A percentile compares a stretch with the other conserved stretches of the same genome.
Evolutionary conservation across 2,797 vertebrate species (phyloP).

Genomic region (Labeo calbasu): DNA sequence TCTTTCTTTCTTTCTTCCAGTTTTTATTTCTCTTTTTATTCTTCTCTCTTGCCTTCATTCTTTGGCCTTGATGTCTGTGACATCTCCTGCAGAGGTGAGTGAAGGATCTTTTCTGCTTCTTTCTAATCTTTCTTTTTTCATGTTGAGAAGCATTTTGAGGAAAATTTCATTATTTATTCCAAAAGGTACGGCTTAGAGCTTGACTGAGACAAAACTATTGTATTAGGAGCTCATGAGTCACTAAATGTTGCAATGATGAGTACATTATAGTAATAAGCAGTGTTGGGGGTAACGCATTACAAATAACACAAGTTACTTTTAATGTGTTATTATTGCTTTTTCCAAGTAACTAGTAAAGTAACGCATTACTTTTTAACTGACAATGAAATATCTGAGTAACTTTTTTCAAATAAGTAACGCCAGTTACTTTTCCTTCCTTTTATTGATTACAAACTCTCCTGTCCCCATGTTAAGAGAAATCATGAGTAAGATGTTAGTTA

Average conservation of each 20-base stretch:
- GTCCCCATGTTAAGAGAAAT: too few relatives aligned
- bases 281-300: too few relatives aligned
- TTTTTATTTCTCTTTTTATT: constrained; percentile 99
- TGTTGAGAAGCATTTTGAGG: not conserved
- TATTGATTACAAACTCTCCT: too few relatives aligned
- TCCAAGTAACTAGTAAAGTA: too few relatives aligned
- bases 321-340: too few relatives aligned
- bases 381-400: too few relatives aligned
- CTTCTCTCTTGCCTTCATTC: constrained; percentile 99
- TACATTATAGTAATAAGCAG: not conserved
- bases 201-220: not conserved
- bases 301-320: too few relatives aligned
- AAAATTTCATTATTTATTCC: not conserved
- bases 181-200: not conserved
- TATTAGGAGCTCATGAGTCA: not conserved
- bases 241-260: not conserved
- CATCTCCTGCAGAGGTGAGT: constrained; percentile 89
- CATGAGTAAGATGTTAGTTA: too few relatives aligned
- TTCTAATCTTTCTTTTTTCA: constrained; percentile 24
- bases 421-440: too few relatives aligned
- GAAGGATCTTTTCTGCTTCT: constrained; percentile 42
- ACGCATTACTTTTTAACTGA: too few relatives aligned
- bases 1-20: constrained; percentile 70
- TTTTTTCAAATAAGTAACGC: too few relatives aligned
- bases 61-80: constrained; percentile 99